Base-by-base conservation (phyloP, 2,113 vertebrate genomes). In the Stegastes partitus region DNA sequence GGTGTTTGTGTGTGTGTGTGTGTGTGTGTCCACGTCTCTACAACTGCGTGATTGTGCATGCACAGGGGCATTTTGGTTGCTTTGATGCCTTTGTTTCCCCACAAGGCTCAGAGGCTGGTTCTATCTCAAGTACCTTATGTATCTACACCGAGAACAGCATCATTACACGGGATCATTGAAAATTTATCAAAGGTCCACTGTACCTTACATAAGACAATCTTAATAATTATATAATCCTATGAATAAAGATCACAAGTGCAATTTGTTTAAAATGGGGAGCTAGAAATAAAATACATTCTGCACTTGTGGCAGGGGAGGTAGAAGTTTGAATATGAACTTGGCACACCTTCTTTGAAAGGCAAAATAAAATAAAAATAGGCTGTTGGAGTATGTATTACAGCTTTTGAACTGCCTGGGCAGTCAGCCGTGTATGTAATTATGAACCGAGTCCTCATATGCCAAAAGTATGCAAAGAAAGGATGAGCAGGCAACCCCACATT, bases 21-120 rank as follows among this genome's bases (percentile, higher is more conserved):
- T 56, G 39, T 44, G 68, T 74, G 66, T 70, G 42, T 70, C 31
- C 77, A 26, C 25, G 19, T 81, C 10, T 80, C 37, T 66, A 45
- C 42, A 51, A 68, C 54, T 53, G 65, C 72, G 69, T 91, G 82
- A 85, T 77, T 80, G 68, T 89, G 88, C 85, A 88, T 89, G 81
- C 76, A 83, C 88, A 79, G 76, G 84, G 70, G 77, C 69, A 39
- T 85, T 88, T 91, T 86, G 74, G 75, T 79, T 79, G 75, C 82
- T 88, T 87, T 90, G 76, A 85, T 86, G 82, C 76, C 63, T 90
- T 87, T 89, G 68, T 92, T 70, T 81, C 54, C 79, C 64, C 62
- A 74, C 74, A 56, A 64, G 69, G 69, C 63, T 66, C 62, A 7
- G 47, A 85, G 54, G 68, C 84, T 80, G 68, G 22, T 83, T 88